Conservation (phyloP, 2,888 invertebrate genomes). For the Alsophila aescularia region DNA sequence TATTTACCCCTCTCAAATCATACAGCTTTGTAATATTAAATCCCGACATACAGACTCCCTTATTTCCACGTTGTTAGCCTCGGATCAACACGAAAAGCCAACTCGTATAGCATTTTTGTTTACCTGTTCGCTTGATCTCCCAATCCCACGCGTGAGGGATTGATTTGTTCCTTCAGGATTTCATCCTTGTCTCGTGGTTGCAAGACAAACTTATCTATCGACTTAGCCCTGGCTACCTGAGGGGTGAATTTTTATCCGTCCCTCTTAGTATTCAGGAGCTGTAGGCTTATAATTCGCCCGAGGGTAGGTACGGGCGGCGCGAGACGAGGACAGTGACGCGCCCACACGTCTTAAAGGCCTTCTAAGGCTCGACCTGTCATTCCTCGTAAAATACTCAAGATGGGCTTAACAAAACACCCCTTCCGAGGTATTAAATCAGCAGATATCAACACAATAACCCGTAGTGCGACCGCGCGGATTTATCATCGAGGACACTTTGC, state of each 20-base stretch:
- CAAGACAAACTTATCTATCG: slow-evolving; percentile 70
- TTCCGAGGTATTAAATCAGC: slow-evolving; percentile 29
- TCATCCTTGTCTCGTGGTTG: slow-evolving; percentile 60
- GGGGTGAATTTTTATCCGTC: slow-evolving; percentile 74
- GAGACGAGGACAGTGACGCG: slow-evolving; percentile 56
- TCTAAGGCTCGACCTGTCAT: slow-evolving; percentile 53
- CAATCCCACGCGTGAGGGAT: slow-evolving; percentile 62
- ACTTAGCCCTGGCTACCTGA: slow-evolving; percentile 75
- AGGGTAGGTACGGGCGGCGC: slow-evolving; percentile 61
- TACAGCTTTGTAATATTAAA: slow-evolving; percentile 36
- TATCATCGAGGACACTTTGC: slow-evolving; percentile 39
- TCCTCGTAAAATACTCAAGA: slow-evolving; percentile 57
- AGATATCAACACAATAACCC: slow-evolving; percentile 25
- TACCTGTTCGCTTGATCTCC: slow-evolving; percentile 66
- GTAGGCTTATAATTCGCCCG: slow-evolving; percentile 75
- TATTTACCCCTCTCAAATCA: slow-evolving; percentile 39
- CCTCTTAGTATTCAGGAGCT: slow-evolving; percentile 75
- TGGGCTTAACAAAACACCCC: slow-evolving; percentile 36
- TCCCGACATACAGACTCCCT: slow-evolving; percentile 40
- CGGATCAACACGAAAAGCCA: slow-evolving; percentile 64
- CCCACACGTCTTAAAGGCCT: slow-evolving; percentile 57
- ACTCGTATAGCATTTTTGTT: slow-evolving; percentile 61
- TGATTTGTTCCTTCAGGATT: slow-evolving; percentile 73
- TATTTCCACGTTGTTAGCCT: slow-evolving; percentile 64
- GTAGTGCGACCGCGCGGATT: slow-evolving; percentile 27